A percentile compares a stretch with the other conserved stretches of the same genome.
phyloP scores from a whole-genome alignment of 2,113 vertebrate genomes.

The Macheiramphus alcinus region DNA sequence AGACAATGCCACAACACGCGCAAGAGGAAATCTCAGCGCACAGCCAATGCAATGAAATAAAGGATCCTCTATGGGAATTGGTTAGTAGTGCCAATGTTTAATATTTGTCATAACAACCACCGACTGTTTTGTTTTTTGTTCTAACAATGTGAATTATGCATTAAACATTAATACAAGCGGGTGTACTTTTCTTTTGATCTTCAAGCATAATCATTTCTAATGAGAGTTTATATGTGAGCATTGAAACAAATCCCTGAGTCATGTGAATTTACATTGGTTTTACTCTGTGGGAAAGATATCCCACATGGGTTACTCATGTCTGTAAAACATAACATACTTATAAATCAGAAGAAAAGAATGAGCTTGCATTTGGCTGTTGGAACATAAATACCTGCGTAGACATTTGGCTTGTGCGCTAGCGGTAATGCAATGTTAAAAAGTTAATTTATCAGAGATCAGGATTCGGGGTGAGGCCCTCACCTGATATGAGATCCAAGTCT shows the following conservation, averaged over 20 bases:
- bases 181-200: conserved; percentile 59
- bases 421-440: not conserved
- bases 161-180: conserved; percentile 60
- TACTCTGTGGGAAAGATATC: conserved; percentile 51
- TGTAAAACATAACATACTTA: conserved; percentile 24
- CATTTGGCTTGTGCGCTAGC: not conserved
- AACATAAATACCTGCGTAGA: not conserved
- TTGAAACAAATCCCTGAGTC: conserved; percentile 62
- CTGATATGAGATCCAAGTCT: not conserved
- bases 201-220: conserved; percentile 57
- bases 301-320: conserved; percentile 45
- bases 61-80: conserved; percentile 25
- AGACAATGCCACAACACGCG: accelerated
- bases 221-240: conserved; percentile 58
- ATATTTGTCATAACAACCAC: conserved; percentile 53
- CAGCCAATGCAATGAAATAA: not conserved
- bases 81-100: conserved; percentile 14
- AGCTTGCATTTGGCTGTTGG: conserved; percentile 6
- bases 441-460: conserved; percentile 18
- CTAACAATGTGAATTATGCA: conserved; percentile 55
- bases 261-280: conserved; percentile 60
- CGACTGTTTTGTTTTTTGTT: conserved; percentile 44
- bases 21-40: not conserved
- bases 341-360: not conserved
- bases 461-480: not conserved